Evolutionary conservation across 2,888 invertebrate genomes (phyloP).

Genomic region (Eupithecia abbreviata): DNA sequence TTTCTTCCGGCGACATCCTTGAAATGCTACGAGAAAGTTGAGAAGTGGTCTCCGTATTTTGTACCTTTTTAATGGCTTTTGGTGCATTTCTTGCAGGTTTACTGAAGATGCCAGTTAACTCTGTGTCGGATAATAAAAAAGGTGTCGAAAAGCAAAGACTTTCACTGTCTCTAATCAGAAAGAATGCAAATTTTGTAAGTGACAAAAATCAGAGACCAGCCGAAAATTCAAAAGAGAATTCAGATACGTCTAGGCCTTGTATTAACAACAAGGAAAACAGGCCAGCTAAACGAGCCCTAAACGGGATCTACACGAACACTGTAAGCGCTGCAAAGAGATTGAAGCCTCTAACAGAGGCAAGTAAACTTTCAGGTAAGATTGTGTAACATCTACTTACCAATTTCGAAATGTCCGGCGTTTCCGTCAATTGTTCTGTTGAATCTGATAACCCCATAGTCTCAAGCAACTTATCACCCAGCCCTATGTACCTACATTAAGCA

Average conservation of each 20-base stretch:
- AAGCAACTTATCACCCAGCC: conserved; percentile 2
- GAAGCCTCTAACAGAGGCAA: conserved; percentile 67
- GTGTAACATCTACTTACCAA: conserved; percentile 47
- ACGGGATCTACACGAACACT: conserved; percentile 69
- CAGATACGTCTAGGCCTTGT: conserved; percentile 53
- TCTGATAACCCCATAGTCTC: conserved; percentile 16
- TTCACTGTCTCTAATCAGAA: conserved; percentile 74
- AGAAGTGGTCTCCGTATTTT: conserved; percentile 55
- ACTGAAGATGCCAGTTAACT: conserved; percentile 83
- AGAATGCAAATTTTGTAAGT: conserved; percentile 73
- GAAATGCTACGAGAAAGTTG: conserved; percentile 72
- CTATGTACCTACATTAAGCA: not conserved
- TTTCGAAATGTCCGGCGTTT: conserved; percentile 37
- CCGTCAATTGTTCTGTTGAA: conserved; percentile 26
- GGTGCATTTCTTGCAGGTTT: conserved; percentile 68
- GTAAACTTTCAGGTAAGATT: conserved; percentile 65
- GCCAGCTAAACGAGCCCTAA: conserved; percentile 69
- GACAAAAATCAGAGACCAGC: conserved; percentile 64
- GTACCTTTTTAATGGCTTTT: conserved; percentile 39
- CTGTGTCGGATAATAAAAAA: conserved; percentile 74
- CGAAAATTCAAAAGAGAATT: conserved; percentile 58
- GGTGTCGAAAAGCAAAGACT: conserved; percentile 74
- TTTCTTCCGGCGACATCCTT: conserved; percentile 61
- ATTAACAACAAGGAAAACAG: conserved; percentile 74
- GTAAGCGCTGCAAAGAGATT: conserved; percentile 75